Evolutionary conservation across 2,888 invertebrate species (phyloP).

Genomic region (Candidula unifasciata): DNA sequence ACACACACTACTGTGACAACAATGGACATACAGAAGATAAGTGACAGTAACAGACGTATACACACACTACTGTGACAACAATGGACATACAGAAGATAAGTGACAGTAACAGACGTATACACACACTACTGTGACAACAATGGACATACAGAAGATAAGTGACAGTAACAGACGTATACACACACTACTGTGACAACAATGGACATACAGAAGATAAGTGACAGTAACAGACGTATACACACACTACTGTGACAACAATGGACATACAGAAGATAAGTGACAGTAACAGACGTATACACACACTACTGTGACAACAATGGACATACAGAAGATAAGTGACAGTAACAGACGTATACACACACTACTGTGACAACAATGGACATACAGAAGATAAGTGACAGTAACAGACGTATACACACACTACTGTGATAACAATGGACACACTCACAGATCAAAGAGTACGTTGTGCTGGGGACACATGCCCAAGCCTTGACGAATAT

Average conservation of each 20-base stretch:
- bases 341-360: not conserved
- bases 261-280: not conserved
- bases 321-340: not conserved
- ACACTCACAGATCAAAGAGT: slow-evolving; percentile 81
- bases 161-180: too few relatives aligned
- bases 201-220: not conserved
- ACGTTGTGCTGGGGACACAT: slow-evolving; percentile 95
- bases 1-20: not conserved
- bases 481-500: slow-evolving; percentile 86
- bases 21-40: not conserved
- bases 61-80: too few relatives aligned
- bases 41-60: not conserved
- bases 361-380: not conserved
- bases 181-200: not conserved
- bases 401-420: not conserved
- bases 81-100: too few relatives aligned
- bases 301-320: too few relatives aligned
- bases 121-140: too few relatives aligned
- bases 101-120: too few relatives aligned
- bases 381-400: too few relatives aligned
- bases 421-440: not conserved
- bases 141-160: too few relatives aligned
- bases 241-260: not conserved
- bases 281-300: not conserved
- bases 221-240: not conserved